phyloP scores from a whole-genome alignment of 2,888 invertebrate genomes.

The Ctena decussata region DNA sequence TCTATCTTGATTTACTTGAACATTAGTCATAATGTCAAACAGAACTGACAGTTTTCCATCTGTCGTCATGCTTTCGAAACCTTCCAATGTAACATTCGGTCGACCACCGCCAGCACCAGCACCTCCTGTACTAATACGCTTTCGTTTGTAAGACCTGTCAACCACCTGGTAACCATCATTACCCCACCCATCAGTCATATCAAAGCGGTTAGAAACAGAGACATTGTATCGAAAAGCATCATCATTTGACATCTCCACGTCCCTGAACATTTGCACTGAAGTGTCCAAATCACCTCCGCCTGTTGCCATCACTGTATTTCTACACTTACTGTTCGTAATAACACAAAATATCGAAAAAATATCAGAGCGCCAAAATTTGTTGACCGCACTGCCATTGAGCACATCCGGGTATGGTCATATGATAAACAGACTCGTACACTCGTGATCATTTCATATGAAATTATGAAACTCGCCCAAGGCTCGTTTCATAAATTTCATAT shows the following conservation, averaged over 20 bases:
- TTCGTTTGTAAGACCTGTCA: neutral
- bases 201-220: neutral
- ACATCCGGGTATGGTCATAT: no score
- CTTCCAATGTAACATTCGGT: neutral
- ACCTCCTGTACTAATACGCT: neutral
- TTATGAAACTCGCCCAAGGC: no score
- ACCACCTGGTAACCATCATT: neutral
- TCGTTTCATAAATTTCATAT: no score
- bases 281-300: neutral
- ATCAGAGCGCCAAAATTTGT: no score
- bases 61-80: neutral
- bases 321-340: no score
- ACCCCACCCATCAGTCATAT: neutral
- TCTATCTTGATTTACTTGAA: neutral
- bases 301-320: neutral
- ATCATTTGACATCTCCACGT: neutral
- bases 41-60: neutral
- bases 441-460: no score
- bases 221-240: neutral
- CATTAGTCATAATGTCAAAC: neutral
- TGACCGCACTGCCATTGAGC: no score
- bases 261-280: neutral
- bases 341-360: no score
- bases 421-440: no score
- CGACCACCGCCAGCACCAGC: no score